Evolutionary conservation across 2,113 vertebrate species (phyloP).

Genomic region (Cottus gobio): DNA sequence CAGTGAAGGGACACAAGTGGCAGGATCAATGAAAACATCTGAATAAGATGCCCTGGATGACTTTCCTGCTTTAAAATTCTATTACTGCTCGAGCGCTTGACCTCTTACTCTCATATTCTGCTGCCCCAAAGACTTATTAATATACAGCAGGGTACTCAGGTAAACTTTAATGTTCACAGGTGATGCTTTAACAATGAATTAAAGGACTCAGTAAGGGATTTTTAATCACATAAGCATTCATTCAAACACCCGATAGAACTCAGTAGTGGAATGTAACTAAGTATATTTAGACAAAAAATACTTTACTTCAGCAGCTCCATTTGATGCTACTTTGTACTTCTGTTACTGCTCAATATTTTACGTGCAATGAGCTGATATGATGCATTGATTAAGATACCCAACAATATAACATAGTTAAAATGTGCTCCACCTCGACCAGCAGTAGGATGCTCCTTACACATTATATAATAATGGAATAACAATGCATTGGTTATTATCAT

Average conservation of each 20-base stretch:
- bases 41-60: constrained; percentile 67
- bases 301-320: not conserved
- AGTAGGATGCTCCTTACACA: not conserved
- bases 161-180: constrained; percentile 55
- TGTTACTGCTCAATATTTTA: not conserved
- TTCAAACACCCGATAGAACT: not conserved
- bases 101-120: constrained; percentile 50
- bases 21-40: constrained; percentile 79
- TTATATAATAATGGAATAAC: not conserved
- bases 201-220: not conserved
- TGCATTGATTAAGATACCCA: not conserved
- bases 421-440: not conserved
- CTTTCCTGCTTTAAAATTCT: constrained; percentile 71
- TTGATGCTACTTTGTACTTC: not conserved
- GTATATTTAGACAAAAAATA: not conserved
- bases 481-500: not conserved
- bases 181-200: constrained; percentile 33
- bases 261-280: not conserved
- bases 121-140: constrained; percentile 54
- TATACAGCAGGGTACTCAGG: constrained; percentile 34
- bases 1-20: constrained; percentile 67
- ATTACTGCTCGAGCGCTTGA: constrained; percentile 65
- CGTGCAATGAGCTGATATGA: not conserved
- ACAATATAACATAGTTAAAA: not conserved
- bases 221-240: not conserved